These are phyloP conservation scores for Aphaenogaster ashmeadi DNA, from an alignment of 1,140 invertebrate genomes.

Conservation along the genomic window DNA sequence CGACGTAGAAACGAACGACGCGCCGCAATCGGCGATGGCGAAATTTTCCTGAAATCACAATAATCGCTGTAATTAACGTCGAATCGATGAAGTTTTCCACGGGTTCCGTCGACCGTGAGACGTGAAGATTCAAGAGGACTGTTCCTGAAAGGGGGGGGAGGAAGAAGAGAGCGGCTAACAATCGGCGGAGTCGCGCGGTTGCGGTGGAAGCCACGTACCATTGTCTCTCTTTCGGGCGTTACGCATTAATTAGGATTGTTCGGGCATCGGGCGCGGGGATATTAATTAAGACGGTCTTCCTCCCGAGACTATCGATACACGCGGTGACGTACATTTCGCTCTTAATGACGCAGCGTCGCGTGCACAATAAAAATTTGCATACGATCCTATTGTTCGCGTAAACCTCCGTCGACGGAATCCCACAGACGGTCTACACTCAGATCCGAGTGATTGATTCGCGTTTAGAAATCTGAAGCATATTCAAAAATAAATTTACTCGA, in stretches of 20 bases:
- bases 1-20: conserved; percentile 30
- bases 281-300: conserved; percentile 53
- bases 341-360: conserved; percentile 29
- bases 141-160: background rate
- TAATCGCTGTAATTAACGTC: conserved; percentile 46
- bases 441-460: conserved; percentile 1
- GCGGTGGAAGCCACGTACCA: background rate
- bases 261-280: background rate
- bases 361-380: conserved; percentile 51
- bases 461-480: conserved; percentile 13
- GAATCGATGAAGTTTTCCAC: conserved; percentile 34
- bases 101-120: conserved; percentile 2
- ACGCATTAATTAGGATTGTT: conserved; percentile 59
- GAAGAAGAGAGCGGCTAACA: conserved; percentile 19
- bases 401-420: background rate
- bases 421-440: background rate
- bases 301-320: conserved; percentile 39
- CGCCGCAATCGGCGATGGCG: conserved; percentile 1
- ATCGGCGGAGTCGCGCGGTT: background rate
- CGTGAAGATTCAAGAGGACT: background rate
- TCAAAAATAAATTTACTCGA: background rate
- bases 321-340: background rate
- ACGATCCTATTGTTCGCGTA: conserved; percentile 31
- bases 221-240: conserved; percentile 39
- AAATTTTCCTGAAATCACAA: conserved; percentile 56